Conservation (phyloP, 1,140 invertebrate genomes). For the Zophobas morio region DNA sequence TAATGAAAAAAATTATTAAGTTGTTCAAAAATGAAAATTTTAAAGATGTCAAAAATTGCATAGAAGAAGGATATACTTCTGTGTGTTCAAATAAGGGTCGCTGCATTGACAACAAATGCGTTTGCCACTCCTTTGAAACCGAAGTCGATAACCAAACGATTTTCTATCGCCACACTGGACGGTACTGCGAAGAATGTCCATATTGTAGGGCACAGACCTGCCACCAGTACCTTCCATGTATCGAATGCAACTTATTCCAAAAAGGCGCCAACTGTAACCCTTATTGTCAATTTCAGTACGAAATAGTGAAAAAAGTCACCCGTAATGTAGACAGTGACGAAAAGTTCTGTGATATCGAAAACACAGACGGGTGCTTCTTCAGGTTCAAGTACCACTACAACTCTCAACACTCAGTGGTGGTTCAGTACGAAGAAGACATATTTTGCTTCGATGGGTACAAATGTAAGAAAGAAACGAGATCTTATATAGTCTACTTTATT, state of each 20-base stretch:
- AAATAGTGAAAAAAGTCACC: background rate
- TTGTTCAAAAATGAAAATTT: background rate
- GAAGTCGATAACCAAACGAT: background rate
- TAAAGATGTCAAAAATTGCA: background rate
- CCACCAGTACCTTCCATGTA: background rate
- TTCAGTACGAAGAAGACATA: conserved; percentile 7
- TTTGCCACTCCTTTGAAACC: background rate
- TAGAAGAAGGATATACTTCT: conserved; percentile 19
- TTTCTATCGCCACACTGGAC: conserved; percentile 31
- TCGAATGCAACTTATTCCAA: conserved; percentile 12
- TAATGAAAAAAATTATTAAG: no score
- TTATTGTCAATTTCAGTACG: background rate
- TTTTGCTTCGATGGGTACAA: conserved; percentile 18
- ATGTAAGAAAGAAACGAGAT: background rate
- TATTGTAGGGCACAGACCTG: conserved; percentile 38
- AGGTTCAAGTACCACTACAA: conserved; percentile 32
- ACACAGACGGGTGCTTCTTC: conserved; percentile 17
- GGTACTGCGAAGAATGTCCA: conserved; percentile 42
- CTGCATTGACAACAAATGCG: conserved; percentile 14
- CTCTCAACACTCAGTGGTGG: background rate
- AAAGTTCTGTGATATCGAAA: conserved; percentile 30
- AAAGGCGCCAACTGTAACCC: background rate
- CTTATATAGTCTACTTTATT: no score
- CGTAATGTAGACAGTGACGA: background rate
- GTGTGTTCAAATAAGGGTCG: conserved; percentile 23